phyloP scores from a whole-genome alignment of 2,797 vertebrate species.

The Limosa lapponica region DNA sequence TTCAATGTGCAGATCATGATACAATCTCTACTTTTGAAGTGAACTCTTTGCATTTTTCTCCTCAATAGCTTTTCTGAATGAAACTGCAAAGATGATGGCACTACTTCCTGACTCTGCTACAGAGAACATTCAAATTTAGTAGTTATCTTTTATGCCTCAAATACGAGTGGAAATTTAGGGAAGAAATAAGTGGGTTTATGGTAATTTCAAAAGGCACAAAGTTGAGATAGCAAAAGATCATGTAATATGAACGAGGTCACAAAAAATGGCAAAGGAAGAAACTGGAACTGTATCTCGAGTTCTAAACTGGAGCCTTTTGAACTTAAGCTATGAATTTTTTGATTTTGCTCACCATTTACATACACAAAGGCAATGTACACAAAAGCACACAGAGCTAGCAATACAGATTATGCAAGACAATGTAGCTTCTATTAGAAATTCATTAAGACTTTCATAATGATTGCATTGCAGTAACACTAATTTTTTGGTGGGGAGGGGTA shows the following conservation, averaged over 20 bases:
- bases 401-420: not conserved
- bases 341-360: not conserved
- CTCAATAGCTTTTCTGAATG: not conserved
- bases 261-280: not conserved
- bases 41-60: not conserved
- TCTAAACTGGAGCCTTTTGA: not conserved
- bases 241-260: not conserved
- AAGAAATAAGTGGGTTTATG: not conserved
- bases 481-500: rapidly evolving
- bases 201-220: not conserved
- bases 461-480: not conserved
- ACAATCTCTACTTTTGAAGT: not conserved
- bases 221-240: not conserved
- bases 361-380: not conserved
- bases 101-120: not conserved
- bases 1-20: rapidly evolving
- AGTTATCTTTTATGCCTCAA: not conserved
- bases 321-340: not conserved
- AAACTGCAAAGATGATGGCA: not conserved
- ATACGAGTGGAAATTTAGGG: not conserved
- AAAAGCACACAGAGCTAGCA: rapidly evolving
- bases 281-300: not conserved
- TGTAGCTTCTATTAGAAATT: not conserved
- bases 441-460: not conserved
- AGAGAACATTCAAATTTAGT: not conserved